These are phyloP conservation scores for Botia kubotai DNA, from an alignment of 2,797 vertebrate genomes.

Conservation along the genomic window DNA sequence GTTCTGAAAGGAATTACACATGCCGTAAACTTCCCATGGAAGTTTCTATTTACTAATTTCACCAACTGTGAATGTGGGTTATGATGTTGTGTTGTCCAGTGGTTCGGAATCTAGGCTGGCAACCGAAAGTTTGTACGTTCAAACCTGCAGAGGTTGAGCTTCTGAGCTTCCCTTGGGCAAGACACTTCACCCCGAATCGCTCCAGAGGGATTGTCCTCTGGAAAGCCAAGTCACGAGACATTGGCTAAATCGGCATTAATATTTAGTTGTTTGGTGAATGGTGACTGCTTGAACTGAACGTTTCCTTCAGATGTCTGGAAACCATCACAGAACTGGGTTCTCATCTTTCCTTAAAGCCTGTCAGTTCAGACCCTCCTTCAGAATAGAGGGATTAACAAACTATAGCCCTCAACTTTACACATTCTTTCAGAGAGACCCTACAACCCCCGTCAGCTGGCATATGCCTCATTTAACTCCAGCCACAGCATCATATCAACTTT, in stretches of 20 bases:
- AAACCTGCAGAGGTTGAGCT: not conserved
- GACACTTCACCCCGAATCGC: slow-evolving; percentile 2
- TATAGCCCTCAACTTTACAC: slow-evolving; percentile 69
- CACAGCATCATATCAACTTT: slow-evolving; percentile 60
- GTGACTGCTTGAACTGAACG: not conserved
- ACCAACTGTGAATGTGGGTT: no score
- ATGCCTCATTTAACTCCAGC: slow-evolving; percentile 41
- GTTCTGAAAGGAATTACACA: not conserved
- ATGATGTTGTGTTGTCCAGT: not conserved
- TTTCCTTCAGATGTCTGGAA: slow-evolving; percentile 48
- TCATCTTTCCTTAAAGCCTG: slow-evolving; percentile 40
- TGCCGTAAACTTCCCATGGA: not conserved
- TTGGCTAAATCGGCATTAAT: not conserved
- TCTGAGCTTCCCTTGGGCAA: not conserved
- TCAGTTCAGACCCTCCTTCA: slow-evolving; percentile 48
- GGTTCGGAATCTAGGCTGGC: not conserved
- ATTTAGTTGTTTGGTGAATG: not conserved
- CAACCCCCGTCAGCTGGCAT: slow-evolving; percentile 74
- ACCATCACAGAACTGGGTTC: slow-evolving; percentile 30
- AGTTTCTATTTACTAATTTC: not conserved
- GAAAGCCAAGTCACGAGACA: no score
- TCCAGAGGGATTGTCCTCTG: not conserved
- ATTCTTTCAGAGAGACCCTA: slow-evolving; percentile 72
- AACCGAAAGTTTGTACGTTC: slow-evolving; percentile 26
- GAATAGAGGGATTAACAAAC: slow-evolving; percentile 74